A percentile compares a stretch with the other conserved stretches of the same genome.
Conservation (phyloP, 30 jellyfish, hydroid and myxozoan species). For the Aurelia aurita complex sp. Pacific region DNA sequence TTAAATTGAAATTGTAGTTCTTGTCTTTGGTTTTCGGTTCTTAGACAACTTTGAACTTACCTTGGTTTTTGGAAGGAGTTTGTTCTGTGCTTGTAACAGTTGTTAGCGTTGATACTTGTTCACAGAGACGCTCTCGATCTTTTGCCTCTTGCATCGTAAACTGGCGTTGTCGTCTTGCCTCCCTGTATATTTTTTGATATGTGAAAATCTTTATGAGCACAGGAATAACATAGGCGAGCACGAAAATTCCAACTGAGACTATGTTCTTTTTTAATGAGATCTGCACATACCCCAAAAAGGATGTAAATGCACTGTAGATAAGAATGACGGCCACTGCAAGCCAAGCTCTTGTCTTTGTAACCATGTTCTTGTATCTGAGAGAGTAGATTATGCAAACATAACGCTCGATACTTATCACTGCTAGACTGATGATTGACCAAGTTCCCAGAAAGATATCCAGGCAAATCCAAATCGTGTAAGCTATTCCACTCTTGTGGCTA, state of each 20-base stretch:
- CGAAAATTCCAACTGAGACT: neutral
- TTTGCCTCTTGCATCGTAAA: conserved; percentile 5
- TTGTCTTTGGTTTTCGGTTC: no score
- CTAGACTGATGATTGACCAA: conserved; percentile 79
- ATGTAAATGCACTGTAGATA: conserved; percentile 35
- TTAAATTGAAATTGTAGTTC: no score
- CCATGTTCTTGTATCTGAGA: conserved; percentile 30
- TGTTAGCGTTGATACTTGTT: neutral
- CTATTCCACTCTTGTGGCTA: conserved; percentile 42
- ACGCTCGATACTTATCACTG: conserved; percentile 39
- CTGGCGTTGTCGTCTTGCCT: conserved; percentile 61
- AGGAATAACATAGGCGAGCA: conserved; percentile 12
- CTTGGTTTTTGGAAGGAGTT: neutral
- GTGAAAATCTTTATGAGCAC: conserved; percentile 7
- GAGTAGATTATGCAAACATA: conserved; percentile 60
- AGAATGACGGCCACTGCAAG: conserved; percentile 4
- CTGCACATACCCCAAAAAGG: conserved; percentile 22
- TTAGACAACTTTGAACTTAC: neutral
- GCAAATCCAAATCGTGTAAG: conserved; percentile 57
- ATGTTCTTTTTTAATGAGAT: neutral
- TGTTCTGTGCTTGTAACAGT: neutral
- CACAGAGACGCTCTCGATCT: conserved; percentile 16
- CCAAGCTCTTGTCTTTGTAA: conserved; percentile 55
- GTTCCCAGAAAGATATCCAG: conserved; percentile 88
- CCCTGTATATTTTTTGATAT: conserved; percentile 49